phyloP scores from a whole-genome alignment of 1,140 invertebrate species.

The Thaumetopoea pityocampa region DNA sequence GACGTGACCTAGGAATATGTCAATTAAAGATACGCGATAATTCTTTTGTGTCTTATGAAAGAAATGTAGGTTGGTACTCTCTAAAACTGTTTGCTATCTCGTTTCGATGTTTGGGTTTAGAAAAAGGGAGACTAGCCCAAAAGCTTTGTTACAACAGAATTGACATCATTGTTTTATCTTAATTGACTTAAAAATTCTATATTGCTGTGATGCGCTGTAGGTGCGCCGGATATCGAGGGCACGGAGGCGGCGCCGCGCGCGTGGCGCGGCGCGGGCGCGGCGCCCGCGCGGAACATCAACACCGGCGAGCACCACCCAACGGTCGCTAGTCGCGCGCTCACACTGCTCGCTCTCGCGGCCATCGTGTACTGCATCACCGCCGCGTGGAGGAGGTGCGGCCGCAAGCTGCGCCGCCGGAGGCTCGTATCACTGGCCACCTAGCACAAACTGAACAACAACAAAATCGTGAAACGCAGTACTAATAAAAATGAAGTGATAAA shows the following conservation, averaged over 20 bases:
- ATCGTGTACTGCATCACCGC: slow-evolving; percentile 38
- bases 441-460: slow-evolving; percentile 16
- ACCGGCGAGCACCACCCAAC: slow-evolving; percentile 13
- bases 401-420: slow-evolving; percentile 45
- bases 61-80: too few species aligned
- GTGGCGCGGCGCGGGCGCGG: slow-evolving; percentile 54
- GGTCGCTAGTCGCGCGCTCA: slow-evolving; percentile 29
- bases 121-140: too few species aligned
- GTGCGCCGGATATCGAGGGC: slow-evolving; percentile 51
- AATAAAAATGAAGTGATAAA: background rate
- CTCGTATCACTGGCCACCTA: slow-evolving; percentile 56
- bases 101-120: too few species aligned
- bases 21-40: too few species aligned
- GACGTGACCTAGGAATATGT: too few species aligned
- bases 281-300: slow-evolving; percentile 29
- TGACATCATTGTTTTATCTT: too few species aligned
- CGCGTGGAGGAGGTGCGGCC: slow-evolving; percentile 51
- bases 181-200: too few species aligned
- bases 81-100: too few species aligned
- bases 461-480: background rate
- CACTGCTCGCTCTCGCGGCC: slow-evolving; percentile 33
- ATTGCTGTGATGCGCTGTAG: too few species aligned
- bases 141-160: too few species aligned
- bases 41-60: too few species aligned
- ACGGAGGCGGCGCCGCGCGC: slow-evolving; percentile 52